Conservation (phyloP, 2,113 vertebrate species). For the Acinonyx jubatus region DNA sequence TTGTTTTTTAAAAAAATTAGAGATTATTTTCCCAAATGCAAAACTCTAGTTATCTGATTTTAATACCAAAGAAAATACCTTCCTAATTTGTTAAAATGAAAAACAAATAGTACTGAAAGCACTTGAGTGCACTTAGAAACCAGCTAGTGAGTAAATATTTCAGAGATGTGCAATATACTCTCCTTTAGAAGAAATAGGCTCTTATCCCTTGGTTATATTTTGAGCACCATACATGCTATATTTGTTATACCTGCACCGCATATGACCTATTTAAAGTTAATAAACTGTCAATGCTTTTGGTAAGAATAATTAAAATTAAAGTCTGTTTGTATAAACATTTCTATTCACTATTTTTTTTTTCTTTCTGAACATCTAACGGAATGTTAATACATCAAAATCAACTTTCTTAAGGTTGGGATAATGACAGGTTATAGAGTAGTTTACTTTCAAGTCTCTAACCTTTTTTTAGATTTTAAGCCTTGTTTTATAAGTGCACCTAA, state of each 20-base stretch:
- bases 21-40: neutral
- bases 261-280: neutral
- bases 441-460: slow-evolving; percentile 36
- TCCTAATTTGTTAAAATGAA: neutral
- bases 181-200: neutral
- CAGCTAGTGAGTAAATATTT: neutral
- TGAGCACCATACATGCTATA: neutral
- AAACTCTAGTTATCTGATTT: neutral
- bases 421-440: neutral
- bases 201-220: neutral
- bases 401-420: neutral
- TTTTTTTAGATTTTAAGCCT: slow-evolving; percentile 18
- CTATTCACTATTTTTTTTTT: neutral
- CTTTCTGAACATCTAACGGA: neutral
- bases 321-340: neutral
- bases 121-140: neutral
- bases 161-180: neutral
- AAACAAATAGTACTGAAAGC: neutral
- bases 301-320: neutral
- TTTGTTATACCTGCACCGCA: neutral
- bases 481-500: slow-evolving; percentile 50
- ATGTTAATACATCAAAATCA: slow-evolving; percentile 38
- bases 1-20: too few species aligned
- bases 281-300: neutral
- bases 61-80: neutral